A percentile compares a stretch with the other conserved stretches of the same genome.
Conservation (phyloP, 2,113 vertebrate genomes). For the Coryphaenoides rupestris region DNA sequence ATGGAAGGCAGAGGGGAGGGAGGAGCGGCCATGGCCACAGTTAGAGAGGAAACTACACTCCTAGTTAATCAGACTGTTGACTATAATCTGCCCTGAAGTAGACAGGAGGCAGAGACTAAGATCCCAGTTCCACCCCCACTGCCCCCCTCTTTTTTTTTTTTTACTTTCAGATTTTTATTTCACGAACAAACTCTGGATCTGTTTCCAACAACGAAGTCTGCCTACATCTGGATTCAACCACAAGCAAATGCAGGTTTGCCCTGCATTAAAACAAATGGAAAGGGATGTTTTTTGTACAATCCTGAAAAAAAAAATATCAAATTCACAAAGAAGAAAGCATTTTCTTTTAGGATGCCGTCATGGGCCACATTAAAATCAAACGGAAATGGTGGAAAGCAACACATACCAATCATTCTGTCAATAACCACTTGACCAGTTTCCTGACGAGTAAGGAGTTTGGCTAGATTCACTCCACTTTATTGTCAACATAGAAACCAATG, state of each 20-base stretch:
- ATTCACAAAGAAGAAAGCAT: slow-evolving; percentile 47
- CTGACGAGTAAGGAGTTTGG: slow-evolving; percentile 62
- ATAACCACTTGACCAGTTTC: slow-evolving; percentile 20
- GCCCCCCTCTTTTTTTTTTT: too few species aligned
- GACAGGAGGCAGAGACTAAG: too few species aligned
- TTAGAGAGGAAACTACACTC: too few species aligned
- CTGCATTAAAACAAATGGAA: slow-evolving; percentile 58
- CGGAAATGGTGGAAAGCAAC: slow-evolving; percentile 11
- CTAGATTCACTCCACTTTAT: slow-evolving; percentile 83
- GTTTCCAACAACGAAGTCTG: slow-evolving; percentile 45
- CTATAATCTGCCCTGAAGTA: too few species aligned
- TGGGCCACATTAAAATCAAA: too few species aligned
- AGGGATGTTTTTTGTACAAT: slow-evolving; percentile 66
- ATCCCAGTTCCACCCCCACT: too few species aligned
- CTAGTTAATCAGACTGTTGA: too few species aligned
- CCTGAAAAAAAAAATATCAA: slow-evolving; percentile 66
- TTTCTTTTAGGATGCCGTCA: too few species aligned
- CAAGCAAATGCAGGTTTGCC: slow-evolving; percentile 45
- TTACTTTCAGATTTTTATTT: too few species aligned
- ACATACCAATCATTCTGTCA: slow-evolving; percentile 24
- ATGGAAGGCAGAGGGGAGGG: slow-evolving; percentile 27
- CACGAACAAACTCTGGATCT: slow-evolving; percentile 66
- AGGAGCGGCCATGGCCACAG: slow-evolving; percentile 9
- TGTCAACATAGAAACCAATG: slow-evolving; percentile 93
- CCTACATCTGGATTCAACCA: slow-evolving; percentile 44